phyloP scores from a whole-genome alignment of 2,888 invertebrate genomes.

The Athalia rosae region DNA sequence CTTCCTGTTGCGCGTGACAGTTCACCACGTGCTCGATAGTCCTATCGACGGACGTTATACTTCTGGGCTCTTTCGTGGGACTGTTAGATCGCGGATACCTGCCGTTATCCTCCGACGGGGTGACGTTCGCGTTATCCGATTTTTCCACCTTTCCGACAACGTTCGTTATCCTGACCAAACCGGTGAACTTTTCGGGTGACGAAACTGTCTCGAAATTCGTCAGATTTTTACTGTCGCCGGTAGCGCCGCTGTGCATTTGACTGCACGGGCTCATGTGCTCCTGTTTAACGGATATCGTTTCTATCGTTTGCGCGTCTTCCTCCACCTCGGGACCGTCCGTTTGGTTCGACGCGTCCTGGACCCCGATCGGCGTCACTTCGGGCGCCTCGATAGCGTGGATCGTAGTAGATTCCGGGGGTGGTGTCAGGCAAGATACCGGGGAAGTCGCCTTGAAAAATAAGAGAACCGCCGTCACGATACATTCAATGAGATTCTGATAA shows the following conservation, averaged over 20 bases:
- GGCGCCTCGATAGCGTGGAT: slow-evolving; percentile 68
- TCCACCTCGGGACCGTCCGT: slow-evolving; percentile 81
- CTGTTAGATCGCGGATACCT: not conserved
- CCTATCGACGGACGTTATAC: slow-evolving; percentile 64
- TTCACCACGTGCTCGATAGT: slow-evolving; percentile 66
- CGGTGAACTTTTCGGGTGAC: slow-evolving; percentile 63
- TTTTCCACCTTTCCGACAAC: slow-evolving; percentile 74
- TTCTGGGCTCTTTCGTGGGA: slow-evolving; percentile 57
- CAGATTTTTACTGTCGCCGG: slow-evolving; percentile 54
- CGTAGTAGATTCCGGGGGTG: slow-evolving; percentile 77
- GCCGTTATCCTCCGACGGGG: slow-evolving; percentile 63
- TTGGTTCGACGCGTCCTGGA: slow-evolving; percentile 90
- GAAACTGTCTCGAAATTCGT: slow-evolving; percentile 66
- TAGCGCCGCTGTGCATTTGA: slow-evolving; percentile 56
- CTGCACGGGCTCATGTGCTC: slow-evolving; percentile 64
- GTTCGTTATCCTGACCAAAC: slow-evolving; percentile 66
- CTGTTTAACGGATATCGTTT: slow-evolving; percentile 62
- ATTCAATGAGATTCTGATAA: not conserved
- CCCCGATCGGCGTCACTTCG: slow-evolving; percentile 76
- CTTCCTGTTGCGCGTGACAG: slow-evolving; percentile 53
- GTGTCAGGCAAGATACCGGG: slow-evolving; percentile 78
- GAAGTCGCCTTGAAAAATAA: slow-evolving; percentile 74
- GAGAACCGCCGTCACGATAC: not conserved
- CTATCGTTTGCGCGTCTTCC: slow-evolving; percentile 54
- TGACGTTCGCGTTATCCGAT: slow-evolving; percentile 63